Percentiles rank a stretch among this genome's conserved stretches.
Conservation (phyloP, 2,113 vertebrate species). For the Sakesphorus luctuosus region DNA sequence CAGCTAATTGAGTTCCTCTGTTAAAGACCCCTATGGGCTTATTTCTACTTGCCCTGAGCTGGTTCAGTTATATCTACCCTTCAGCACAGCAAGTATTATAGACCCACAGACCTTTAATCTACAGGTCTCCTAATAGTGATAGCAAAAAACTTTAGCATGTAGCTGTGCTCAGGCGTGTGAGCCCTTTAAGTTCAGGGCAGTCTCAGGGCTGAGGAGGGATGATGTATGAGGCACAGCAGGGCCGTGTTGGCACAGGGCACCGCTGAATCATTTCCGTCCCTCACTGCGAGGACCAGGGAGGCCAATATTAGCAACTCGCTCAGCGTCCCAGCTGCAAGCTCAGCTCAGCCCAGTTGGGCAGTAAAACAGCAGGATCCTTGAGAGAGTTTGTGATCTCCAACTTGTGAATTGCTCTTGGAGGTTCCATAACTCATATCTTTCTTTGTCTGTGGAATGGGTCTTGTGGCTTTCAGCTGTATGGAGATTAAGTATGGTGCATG, state of each 20-base stretch:
- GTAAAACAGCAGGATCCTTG: neutral
- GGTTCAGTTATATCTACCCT: neutral
- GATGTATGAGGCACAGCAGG: neutral
- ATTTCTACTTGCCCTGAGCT: neutral
- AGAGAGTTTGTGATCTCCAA: neutral
- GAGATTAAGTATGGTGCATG: neutral
- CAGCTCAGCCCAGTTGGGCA: neutral
- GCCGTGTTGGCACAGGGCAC: neutral
- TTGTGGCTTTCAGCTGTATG: neutral
- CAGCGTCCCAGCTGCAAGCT: neutral
- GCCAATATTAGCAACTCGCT: neutral
- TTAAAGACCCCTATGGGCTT: neutral
- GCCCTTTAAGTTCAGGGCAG: accelerated
- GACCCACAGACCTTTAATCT: neutral
- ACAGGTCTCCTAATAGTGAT: neutral
- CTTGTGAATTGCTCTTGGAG: neutral
- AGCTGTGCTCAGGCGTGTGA: neutral
- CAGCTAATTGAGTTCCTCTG: neutral
- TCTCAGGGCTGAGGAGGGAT: neutral
- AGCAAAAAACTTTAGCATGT: neutral
- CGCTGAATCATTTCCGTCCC: neutral
- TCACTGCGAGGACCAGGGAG: neutral
- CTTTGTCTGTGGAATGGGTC: neutral
- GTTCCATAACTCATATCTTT: accelerated
- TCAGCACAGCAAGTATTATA: neutral